phyloP scores from a whole-genome alignment of 2,113 vertebrate genomes.

The Dasypus novemcinctus region DNA sequence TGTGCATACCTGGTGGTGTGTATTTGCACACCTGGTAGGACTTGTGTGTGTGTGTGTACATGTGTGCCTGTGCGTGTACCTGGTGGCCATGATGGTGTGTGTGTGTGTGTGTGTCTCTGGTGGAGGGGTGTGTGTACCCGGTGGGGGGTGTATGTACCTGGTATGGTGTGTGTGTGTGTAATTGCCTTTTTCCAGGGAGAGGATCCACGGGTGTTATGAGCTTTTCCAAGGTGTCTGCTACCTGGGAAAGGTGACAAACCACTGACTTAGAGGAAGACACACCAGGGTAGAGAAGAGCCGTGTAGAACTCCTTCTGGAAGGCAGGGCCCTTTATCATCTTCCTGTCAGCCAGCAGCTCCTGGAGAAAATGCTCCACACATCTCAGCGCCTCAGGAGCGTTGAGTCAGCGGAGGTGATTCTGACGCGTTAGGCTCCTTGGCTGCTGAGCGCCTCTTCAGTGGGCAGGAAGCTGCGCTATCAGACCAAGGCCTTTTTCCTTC shows the following conservation, averaged over 20 bases:
- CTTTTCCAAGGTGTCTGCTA: not conserved
- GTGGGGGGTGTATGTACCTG: not conserved
- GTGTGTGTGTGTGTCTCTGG: not conserved
- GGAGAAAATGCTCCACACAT: not conserved
- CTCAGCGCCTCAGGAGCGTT: not conserved
- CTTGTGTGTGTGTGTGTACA: not conserved
- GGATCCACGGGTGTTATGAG: not conserved
- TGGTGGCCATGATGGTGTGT: not conserved
- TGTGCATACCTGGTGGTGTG: not conserved
- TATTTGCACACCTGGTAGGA: too few relatives aligned
- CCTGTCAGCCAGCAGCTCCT: not conserved
- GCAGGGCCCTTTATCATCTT: not conserved
- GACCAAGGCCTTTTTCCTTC: not conserved
- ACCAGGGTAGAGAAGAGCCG: not conserved
- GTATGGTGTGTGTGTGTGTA: not conserved
- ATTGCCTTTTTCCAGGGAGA: not conserved
- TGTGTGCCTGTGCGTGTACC: not conserved
- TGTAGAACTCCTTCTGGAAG: not conserved
- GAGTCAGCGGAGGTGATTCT: not conserved
- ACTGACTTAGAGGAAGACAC: too few relatives aligned
- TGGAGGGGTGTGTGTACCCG: not conserved
- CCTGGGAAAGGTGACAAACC: not conserved
- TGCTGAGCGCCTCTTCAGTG: fast-evolving
- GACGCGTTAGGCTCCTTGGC: not conserved
- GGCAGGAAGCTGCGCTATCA: not conserved